Base-by-base conservation (phyloP, 2,113 vertebrate genomes). In the Reinhardtius hippoglossoides region DNA sequence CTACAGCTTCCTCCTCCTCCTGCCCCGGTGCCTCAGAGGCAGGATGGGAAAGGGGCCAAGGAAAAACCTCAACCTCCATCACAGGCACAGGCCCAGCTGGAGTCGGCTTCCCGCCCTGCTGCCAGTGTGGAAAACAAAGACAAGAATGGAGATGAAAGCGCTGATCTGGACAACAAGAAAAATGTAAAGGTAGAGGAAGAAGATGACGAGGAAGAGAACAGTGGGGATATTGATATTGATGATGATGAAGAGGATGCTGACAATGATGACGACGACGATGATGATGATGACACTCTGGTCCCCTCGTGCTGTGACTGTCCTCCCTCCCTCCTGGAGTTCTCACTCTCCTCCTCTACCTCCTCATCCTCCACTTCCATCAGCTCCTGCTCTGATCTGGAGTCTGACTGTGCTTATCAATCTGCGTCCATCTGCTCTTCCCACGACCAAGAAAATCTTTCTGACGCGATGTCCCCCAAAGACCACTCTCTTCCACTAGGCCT, bases 301-400 rank as follows among this genome's bases (percentile, higher is more conserved):
- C 96, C 97, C 13, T 95, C 95, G 0, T 95, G 95, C 61, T 94
- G 94, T 0, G 93, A 95, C 73, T 91, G 95, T 46, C 85, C 90
- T n/a, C 87, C 92, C n/a, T 94, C 95, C 26, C 90, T 94, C 54
- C 77, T 95, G 80, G 93, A 94, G 58, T 93, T 95, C 60, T 95
- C 94, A 0, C 93, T 95, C 26, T 85, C 94, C 21, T 93, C 93
- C 23, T 95, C 93, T 42, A 94, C 93, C 70, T 95, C 94, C n/a
- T 95, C 94, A 20, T 97, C 96, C 40, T 96, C 96, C 61, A 98
- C 97, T 55, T 97, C 97, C 48, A 96, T 97, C 80, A 98, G 97
- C 85, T 98, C 96, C 90, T 98, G 96, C 88, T 98, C 96, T 0
- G 97, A 99, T 88, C 94, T 98, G 82, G 97, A 97, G 80, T 94